phyloP scores from a whole-genome alignment of 37 sponge, comb jelly and placozoan species.

The Beroe forskalii region DNA sequence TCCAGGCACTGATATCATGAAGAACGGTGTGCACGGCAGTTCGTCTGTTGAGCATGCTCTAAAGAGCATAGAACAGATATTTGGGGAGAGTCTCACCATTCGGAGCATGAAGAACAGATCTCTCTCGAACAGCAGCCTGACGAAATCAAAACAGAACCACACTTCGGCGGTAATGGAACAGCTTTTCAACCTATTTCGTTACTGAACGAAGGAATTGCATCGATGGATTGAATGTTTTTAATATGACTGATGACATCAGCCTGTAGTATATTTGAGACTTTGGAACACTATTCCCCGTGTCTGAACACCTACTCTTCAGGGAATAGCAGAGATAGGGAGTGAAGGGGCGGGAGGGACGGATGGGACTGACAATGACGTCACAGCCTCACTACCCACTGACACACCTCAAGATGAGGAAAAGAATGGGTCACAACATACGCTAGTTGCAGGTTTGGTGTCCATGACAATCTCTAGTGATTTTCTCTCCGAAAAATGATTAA shows the following conservation, averaged over 20 bases:
- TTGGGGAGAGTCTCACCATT: conserved; percentile 18
- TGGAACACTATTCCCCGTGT: too few species aligned
- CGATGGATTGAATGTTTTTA: too few species aligned
- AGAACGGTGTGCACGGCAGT: conserved; percentile 63
- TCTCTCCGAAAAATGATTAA: too few species aligned
- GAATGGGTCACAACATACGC: not conserved
- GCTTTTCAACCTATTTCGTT: too few species aligned
- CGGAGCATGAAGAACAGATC: conserved; percentile 17
- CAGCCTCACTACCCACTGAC: not conserved
- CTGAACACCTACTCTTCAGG: too few species aligned
- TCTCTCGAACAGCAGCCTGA: not conserved
- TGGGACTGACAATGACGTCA: not conserved
- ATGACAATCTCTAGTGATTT: too few species aligned
- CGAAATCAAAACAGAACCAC: not conserved
- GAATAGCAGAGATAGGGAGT: conserved; percentile 11
- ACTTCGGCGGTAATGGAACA: not conserved
- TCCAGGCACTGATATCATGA: conserved; percentile 50
- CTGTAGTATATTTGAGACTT: too few species aligned
- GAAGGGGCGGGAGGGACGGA: too few species aligned
- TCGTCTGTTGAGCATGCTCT: conserved; percentile 48
- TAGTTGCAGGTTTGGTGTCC: too few species aligned
- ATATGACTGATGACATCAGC: too few species aligned
- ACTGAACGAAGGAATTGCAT: too few species aligned
- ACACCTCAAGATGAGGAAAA: not conserved
- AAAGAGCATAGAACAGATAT: conserved; percentile 26